phyloP scores from a whole-genome alignment of 2,888 invertebrate species.

The Lasius platythorax region DNA sequence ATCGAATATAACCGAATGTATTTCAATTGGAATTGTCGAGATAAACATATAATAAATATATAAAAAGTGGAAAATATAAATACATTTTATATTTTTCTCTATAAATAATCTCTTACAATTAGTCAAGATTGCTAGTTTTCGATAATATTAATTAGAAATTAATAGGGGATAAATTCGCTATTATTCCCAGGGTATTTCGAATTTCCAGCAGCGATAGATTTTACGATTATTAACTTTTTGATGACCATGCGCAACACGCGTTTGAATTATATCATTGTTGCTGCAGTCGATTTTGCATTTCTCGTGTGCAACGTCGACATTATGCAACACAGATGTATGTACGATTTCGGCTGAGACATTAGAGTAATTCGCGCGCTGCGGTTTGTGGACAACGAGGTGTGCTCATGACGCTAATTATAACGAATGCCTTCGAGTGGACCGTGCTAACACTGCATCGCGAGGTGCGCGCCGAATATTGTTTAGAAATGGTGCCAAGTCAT shows the following conservation, averaged over 20 bases:
- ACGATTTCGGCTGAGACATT: slow-evolving; percentile 72
- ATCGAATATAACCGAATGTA: background rate
- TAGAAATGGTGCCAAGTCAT: slow-evolving; percentile 51
- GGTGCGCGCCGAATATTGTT: slow-evolving; percentile 65
- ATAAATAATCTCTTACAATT: background rate
- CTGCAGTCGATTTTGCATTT: slow-evolving; percentile 43
- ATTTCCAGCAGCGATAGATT: slow-evolving; percentile 1
- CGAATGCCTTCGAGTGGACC: slow-evolving; percentile 74
- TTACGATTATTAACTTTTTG: slow-evolving; percentile 38
- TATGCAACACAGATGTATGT: slow-evolving; percentile 58
- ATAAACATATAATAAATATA: background rate
- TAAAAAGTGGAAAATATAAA: background rate
- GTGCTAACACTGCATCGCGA: slow-evolving; percentile 67
- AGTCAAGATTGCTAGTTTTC: background rate
- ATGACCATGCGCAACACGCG: slow-evolving; percentile 16
- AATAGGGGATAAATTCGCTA: background rate
- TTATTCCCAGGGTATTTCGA: background rate
- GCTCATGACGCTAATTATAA: slow-evolving; percentile 78
- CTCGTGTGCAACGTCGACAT: slow-evolving; percentile 52
- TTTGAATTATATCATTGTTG: slow-evolving; percentile 35
- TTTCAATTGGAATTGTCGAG: background rate
- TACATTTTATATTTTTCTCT: background rate
- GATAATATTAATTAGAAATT: background rate
- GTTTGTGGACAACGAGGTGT: slow-evolving; percentile 68
- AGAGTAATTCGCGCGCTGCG: slow-evolving; percentile 68